phyloP scores from a whole-genome alignment of 2,113 vertebrate genomes.

The Amblyopsis rosae region DNA sequence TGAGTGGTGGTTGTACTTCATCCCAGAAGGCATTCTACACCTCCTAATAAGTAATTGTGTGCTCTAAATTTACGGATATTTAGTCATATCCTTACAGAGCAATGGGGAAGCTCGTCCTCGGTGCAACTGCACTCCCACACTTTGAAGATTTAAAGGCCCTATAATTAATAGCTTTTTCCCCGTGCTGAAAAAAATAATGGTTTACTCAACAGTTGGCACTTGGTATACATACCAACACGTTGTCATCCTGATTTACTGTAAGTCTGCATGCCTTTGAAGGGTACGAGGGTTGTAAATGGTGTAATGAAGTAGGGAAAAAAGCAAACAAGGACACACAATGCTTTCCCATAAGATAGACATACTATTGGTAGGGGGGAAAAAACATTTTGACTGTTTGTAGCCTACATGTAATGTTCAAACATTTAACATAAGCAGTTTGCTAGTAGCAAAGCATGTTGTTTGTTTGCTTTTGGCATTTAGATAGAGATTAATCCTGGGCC shows the following conservation, averaged over 20 bases:
- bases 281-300: conserved; percentile 59
- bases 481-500: conserved; percentile 62
- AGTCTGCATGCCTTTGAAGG: conserved; percentile 65
- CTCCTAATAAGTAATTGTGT: conserved; percentile 33
- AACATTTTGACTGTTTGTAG: conserved; percentile 22
- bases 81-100: conserved; percentile 72
- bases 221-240: conserved; percentile 75
- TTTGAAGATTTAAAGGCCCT: conserved; percentile 78
- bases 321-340: conserved; percentile 41
- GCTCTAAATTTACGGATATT: conserved; percentile 59
- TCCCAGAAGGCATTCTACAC: neutral
- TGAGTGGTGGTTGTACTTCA: neutral
- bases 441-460: conserved; percentile 63
- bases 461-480: conserved; percentile 66
- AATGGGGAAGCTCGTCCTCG: conserved; percentile 63
- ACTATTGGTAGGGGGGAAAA: neutral
- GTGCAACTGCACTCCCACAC: conserved; percentile 49
- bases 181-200: conserved; percentile 59
- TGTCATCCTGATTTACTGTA: conserved; percentile 77
- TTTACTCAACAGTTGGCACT: conserved; percentile 76
- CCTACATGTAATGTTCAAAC: conserved; percentile 37
- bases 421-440: conserved; percentile 41
- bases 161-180: conserved; percentile 75
- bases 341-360: conserved; percentile 37
- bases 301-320: conserved; percentile 65